Evolutionary conservation across 2,113 vertebrate species (phyloP), one percentile per base, ranked within the genome.

Genomic region (Jaculus jaculus): DNA sequence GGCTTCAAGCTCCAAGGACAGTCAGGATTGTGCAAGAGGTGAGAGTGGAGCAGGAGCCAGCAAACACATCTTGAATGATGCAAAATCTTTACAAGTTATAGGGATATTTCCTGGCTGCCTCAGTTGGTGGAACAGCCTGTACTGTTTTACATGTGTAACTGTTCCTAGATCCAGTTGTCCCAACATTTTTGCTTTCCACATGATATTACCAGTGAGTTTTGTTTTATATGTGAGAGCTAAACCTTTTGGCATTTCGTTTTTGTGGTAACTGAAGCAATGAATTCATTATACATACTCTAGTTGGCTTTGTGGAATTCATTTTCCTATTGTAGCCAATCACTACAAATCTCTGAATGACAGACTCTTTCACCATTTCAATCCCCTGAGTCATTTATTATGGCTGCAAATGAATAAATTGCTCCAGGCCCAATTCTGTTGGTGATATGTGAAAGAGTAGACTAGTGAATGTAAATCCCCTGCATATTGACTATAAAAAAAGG

Each of bases 371-470:
- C 89, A 94, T 91, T 89, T 91, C 89, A 89, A 28, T 95, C 95
- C 74, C 93, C 81, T 26, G 90, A 94, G 91, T 96, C 87, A 96
- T 96, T 96, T 95, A 94, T 96, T 96, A 95, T 87, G 77, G 63
- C 93, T 94, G 80, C 89, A 96, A 96, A 96, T 95, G 87, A 95
- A 93, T 96, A 95, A 91, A 96, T 93, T 95, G 95, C 93, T 95
- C 89, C 77, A 81, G 87, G 90, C 92, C 92, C 93, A 89, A n/a
- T 95, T 96, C 93, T 87, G 73, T 63, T 94, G 51, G 92, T 94
- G 93, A 87, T 93, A 78, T 78, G 63, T 47, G 92, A 88, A 79
- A 84, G 39, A 92, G 58, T 84, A 91, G 89, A 85, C 68, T 65
- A 87, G 90, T 71, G 87, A 84, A 91, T 93, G 72, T 93, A 97